A percentile compares a stretch with the other conserved stretches of the same genome.
Conservation (phyloP, 2,113 vertebrate species). For the Tyto alba region DNA sequence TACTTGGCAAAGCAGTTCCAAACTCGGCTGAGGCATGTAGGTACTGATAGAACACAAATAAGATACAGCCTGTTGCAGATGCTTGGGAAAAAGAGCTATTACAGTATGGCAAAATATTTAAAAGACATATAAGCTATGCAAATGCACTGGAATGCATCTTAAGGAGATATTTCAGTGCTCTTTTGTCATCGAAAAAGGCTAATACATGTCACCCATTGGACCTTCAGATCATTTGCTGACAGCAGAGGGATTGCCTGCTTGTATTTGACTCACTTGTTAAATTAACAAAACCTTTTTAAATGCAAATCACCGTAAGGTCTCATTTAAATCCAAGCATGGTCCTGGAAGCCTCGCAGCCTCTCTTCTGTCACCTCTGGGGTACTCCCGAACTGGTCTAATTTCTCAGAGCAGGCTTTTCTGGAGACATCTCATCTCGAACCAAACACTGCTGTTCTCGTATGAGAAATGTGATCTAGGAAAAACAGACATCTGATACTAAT, state of each 20-base stretch:
- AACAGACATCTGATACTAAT: background rate
- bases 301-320: background rate
- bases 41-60: background rate
- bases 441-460: background rate
- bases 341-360: background rate
- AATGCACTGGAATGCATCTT: background rate
- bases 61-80: background rate
- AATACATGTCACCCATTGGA: background rate
- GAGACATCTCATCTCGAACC: background rate
- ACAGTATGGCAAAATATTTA: background rate
- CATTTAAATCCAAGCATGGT: background rate
- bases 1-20: background rate
- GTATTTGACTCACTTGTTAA: background rate
- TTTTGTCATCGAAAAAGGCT: background rate
- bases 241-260: background rate
- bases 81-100: background rate
- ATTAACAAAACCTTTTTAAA: background rate
- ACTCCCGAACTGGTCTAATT: background rate
- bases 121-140: background rate
- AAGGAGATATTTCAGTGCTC: background rate
- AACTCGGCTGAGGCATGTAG: background rate
- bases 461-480: background rate
- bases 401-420: background rate
- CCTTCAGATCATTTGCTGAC: background rate
- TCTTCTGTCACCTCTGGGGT: background rate